phyloP scores from a whole-genome alignment of 1,140 invertebrate genomes.

The Cardiocondyla obscurior region DNA sequence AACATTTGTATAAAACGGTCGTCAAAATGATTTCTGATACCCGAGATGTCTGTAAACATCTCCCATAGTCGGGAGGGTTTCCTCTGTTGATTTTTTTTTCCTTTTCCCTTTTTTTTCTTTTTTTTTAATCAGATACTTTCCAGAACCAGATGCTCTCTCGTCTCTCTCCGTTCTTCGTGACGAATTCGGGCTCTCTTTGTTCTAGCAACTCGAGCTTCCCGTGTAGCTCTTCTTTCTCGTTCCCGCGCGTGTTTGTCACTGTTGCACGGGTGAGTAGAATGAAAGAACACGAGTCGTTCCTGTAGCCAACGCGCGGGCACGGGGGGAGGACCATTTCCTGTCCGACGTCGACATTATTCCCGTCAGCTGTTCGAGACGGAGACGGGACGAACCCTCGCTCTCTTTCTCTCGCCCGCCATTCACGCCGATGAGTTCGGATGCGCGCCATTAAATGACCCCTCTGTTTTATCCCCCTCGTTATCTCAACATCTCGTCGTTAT shows the following conservation, averaged over 20 bases:
- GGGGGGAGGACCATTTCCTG: constrained; percentile 64
- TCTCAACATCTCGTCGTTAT: constrained; percentile 61
- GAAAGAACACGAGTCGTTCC: constrained; percentile 52
- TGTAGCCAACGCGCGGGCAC: constrained; percentile 20
- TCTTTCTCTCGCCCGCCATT: constrained; percentile 16
- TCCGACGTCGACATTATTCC: constrained; percentile 61
- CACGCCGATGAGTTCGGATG: not conserved
- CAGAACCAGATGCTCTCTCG: constrained; percentile 41
- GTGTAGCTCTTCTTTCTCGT: constrained; percentile 22
- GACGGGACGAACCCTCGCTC: not conserved
- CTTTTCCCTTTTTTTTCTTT: constrained; percentile 37
- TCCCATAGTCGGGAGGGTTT: not conserved
- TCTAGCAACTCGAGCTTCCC: constrained; percentile 11
- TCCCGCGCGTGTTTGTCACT: constrained; percentile 26
- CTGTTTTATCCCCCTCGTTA: constrained; percentile 57
- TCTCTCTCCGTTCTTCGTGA: not conserved
- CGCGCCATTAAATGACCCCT: constrained; percentile 20
- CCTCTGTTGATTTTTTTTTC: constrained; percentile 29
- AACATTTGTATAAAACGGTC: too few species aligned
- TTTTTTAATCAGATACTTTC: constrained; percentile 52
- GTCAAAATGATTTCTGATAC: not conserved
- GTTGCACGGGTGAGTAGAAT: constrained; percentile 6
- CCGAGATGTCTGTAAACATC: not conserved
- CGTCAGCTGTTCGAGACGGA: constrained; percentile 63
- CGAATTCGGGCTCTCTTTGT: not conserved